Base-by-base conservation (phyloP, 2,888 invertebrate genomes). In the Monopis laevigella region DNA sequence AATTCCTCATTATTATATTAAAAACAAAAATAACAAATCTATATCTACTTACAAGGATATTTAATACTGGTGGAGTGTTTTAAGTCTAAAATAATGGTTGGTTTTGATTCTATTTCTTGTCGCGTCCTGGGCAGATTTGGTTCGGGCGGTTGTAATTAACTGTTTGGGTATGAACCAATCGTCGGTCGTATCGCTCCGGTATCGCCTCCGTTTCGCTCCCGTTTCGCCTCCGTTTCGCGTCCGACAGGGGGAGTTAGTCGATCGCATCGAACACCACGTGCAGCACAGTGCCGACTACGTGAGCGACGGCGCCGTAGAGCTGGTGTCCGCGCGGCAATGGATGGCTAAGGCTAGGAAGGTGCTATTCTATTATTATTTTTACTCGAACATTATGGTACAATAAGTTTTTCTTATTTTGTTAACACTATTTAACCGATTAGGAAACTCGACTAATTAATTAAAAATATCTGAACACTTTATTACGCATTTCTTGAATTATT, bases 181-280 rank as follows among this genome's bases (percentile, higher is more conserved):
- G 65, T 56, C 72, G 65, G 66, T 56, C 44, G n/a, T n/a, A n/a
- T n/a, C n/a, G n/a, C n/a, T n/a, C n/a, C n/a, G 51, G 56, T 52
- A 55, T 55, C 54, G 55, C 53, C 61, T 65, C 67, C 64, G 52
- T 52, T 57, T 64, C 70, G 65, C 65, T 69, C 71, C 58, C 58
- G 65, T n/a, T n/a, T n/a, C 66, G 69, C 62, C 60, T 56, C 53
- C 53, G 52, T 58, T 67, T 65, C 72, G 73, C 72, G 72, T 63
- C 65, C 58, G 63, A 65, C 83, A 96, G 96, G 96, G 95, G 65
- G 95, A 96, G 82, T 89, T 94, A 86, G 88, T 96, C 67, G 94
- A 96, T 84, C 86, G 93, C 73, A 92, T 96, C 81, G 96, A 96
- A 84, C 91, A 91, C 83, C 93, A 95, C 82, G 96, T 96, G 53